Percentiles rank a stretch among this genome's conserved stretches.
Evolutionary conservation across 2,888 invertebrate species (phyloP).

Genomic region (Antheraea assamensis): DNA sequence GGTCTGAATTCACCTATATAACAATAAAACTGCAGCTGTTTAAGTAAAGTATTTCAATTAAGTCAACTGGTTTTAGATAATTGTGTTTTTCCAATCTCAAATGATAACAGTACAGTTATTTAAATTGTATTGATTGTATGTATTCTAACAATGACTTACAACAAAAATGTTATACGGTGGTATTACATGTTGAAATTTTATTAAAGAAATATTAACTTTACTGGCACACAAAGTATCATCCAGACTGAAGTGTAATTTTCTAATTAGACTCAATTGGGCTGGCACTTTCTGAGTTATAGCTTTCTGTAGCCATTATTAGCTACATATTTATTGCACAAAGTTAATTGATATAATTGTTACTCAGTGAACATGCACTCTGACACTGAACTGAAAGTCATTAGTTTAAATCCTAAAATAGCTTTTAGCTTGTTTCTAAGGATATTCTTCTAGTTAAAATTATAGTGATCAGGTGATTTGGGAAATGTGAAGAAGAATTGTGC

Average conservation of each 20-base stretch:
- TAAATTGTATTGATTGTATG: background rate
- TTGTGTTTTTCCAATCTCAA: background rate
- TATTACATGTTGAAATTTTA: background rate
- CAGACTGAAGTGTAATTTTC: conserved; percentile 16
- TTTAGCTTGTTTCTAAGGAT: background rate
- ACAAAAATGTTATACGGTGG: too few relatives aligned
- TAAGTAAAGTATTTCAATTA: too few relatives aligned
- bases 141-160: too few relatives aligned
- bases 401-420: background rate
- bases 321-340: background rate
- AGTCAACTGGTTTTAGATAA: too few relatives aligned
- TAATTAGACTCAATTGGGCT: conserved; percentile 17
- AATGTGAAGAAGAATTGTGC: too few relatives aligned
- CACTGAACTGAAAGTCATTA: background rate
- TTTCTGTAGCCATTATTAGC: conserved; percentile 14
- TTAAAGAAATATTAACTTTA: background rate
- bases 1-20: too few relatives aligned
- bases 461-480: background rate
- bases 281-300: conserved; percentile 24
- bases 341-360: background rate
- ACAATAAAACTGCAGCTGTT: too few relatives aligned
- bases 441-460: background rate
- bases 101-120: background rate
- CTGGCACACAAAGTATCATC: background rate
- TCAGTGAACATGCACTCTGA: background rate